Evolutionary conservation across 2,797 vertebrate species (phyloP).

Genomic region (Odontamblyopus lacepedii): DNA sequence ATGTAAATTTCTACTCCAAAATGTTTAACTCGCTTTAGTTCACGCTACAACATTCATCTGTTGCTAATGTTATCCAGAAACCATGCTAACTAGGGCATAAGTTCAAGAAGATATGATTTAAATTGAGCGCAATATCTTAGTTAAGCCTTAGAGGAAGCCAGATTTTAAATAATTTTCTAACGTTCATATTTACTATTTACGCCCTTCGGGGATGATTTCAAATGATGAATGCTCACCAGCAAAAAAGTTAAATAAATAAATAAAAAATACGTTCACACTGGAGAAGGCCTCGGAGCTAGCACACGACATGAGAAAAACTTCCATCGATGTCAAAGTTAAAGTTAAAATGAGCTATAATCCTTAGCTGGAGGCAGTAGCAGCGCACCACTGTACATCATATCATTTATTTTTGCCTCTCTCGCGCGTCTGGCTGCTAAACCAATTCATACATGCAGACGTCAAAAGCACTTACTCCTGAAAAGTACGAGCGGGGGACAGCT

Average conservation of each 20-base stretch:
- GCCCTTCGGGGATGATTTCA: slow-evolving; percentile 13
- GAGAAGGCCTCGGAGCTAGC: slow-evolving; percentile 1
- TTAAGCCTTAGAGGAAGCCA: neutral
- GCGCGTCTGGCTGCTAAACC: slow-evolving; percentile 26
- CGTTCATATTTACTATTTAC: slow-evolving; percentile 13
- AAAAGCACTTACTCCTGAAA: slow-evolving; percentile 40
- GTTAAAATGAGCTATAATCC: slow-evolving; percentile 35
- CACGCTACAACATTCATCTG: too few species aligned
- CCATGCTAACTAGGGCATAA: neutral
- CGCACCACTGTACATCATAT: slow-evolving; percentile 18
- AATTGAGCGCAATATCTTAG: neutral
- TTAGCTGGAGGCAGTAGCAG: slow-evolving; percentile 19
- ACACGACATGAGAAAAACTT: slow-evolving; percentile 20
- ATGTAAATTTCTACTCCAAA: too few species aligned
- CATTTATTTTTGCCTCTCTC: neutral
- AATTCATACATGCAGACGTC: slow-evolving; percentile 42
- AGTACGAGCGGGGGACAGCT: slow-evolving; percentile 41
- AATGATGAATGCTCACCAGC: neutral
- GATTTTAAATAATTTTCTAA: neutral
- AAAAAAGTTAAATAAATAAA: neutral
- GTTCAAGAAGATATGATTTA: neutral
- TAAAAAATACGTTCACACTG: neutral
- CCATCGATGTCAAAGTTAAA: slow-evolving; percentile 21
- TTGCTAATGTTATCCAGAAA: too few species aligned
- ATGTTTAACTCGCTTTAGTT: too few species aligned